phyloP scores from a whole-genome alignment of 2,797 vertebrate genomes.

The Propithecus perrieri region DNA sequence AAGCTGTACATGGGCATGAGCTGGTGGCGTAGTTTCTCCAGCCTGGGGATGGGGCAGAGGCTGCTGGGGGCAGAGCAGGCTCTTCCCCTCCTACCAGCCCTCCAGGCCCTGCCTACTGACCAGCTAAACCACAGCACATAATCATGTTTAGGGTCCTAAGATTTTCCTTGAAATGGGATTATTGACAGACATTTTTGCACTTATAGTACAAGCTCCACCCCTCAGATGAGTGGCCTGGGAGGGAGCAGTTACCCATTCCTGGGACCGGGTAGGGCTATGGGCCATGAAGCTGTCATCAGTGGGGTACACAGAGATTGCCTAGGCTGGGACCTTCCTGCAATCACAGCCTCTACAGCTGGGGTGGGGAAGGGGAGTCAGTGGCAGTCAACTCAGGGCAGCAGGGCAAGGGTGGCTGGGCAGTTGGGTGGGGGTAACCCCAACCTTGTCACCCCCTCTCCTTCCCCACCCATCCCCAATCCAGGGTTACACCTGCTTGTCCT shows the following conservation, averaged over 20 bases:
- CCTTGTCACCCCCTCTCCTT: neutral
- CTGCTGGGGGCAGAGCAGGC: neutral
- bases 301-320: neutral
- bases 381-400: neutral
- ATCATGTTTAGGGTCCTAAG: neutral
- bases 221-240: neutral
- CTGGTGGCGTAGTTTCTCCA: slow-evolving; percentile 98
- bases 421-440: neutral
- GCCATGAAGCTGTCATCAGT: neutral
- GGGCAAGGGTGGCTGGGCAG: neutral
- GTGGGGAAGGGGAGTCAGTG: neutral
- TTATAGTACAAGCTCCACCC: neutral
- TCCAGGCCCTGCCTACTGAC: neutral
- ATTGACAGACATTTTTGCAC: neutral
- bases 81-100: neutral
- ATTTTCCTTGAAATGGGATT: neutral
- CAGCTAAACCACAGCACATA: neutral
- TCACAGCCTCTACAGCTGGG: neutral
- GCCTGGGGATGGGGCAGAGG: slow-evolving; percentile 85
- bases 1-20: slow-evolving; percentile 99
- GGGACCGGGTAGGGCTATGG: neutral
- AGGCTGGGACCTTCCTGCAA: neutral
- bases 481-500: neutral
- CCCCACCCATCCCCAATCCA: neutral
- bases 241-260: neutral